Evolutionary conservation across 2,888 invertebrate species (phyloP), one percentile per base, ranked within the genome.

Genomic region (Cephus pulcher): DNA sequence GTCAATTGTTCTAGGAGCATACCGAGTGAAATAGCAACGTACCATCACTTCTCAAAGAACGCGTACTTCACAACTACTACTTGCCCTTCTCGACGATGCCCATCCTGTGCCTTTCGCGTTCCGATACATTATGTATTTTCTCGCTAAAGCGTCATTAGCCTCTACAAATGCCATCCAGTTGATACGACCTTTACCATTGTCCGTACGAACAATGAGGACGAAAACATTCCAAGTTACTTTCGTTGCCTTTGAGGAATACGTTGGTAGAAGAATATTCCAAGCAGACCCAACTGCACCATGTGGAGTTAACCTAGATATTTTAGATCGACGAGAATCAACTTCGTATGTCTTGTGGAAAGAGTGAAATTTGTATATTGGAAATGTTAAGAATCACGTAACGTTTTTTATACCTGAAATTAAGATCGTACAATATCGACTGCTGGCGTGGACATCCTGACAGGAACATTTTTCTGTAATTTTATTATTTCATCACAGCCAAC

Each of bases 101-200:
- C 82, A 77, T 82, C 78, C 56, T 76, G 80, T 81, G 80, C 83
- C 81, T 84, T 79, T 85, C 81, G 76, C 71, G 30, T 84, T 76
- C 71, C 79, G 76, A 80, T 83, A 83, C 80, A 80, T 82, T 76
- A 82, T 81, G 82, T 80, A 74, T 85, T 85, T 83, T 83, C 83
- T 84, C 80, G 82, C 80, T 80, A 86, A 83, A 82, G 81, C 84
- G 82, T 86, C 85, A 86, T 85, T 86, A 86, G 83, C 79, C 77
- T 32, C 76, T 78, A 80, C 79, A 85, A 87, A 86, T 86, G 82
- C 82, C 84, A 84, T 56, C 23, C 77, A 84, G 73, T 78, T 80
- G 73, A 69, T 74, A 80, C 83, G 84, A 86, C 84, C 86, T 87
- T 87, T 87, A 78, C 84, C 81, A 87, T 87, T 87, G 86, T 86